Evolutionary conservation across 2,797 vertebrate species (phyloP).

Genomic region (Anisognathus igniventris): DNA sequence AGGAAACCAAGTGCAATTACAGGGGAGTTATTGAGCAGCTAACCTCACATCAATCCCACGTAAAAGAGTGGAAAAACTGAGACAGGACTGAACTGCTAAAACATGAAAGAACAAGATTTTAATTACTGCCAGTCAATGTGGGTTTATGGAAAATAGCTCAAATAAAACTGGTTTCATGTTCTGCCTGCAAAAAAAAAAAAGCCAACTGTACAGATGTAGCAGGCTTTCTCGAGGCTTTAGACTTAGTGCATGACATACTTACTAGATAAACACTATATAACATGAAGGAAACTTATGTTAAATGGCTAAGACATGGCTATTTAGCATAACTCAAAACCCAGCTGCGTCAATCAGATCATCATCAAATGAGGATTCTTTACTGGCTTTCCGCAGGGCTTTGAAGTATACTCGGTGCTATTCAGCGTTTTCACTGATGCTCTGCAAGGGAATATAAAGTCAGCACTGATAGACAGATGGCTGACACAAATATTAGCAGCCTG

Average conservation of each 20-base stretch:
- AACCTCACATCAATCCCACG: conserved; percentile 34
- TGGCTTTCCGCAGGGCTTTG: conserved; percentile 47
- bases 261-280: conserved; percentile 37
- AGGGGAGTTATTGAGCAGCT: conserved; percentile 22
- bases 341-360: conserved; percentile 61
- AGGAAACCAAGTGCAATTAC: conserved; percentile 45
- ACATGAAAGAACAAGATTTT: conserved; percentile 57
- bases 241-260: conserved; percentile 25
- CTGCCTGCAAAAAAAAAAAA: not conserved
- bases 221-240: conserved; percentile 32
- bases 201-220: conserved; percentile 10
- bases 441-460: conserved; percentile 52
- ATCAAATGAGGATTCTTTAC: conserved; percentile 41
- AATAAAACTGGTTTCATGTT: conserved; percentile 43
- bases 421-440: conserved; percentile 48
- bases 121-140: conserved; percentile 51
- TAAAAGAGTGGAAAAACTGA: conserved; percentile 42
- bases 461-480: conserved; percentile 57
- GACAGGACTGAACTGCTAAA: conserved; percentile 20
- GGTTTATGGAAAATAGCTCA: conserved; percentile 43
- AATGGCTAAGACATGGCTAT: conserved; percentile 37
- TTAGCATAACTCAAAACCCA: conserved; percentile 58
- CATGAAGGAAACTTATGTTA: conserved; percentile 45
- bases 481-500: conserved; percentile 59
- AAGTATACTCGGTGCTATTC: conserved; percentile 38